A percentile compares a stretch with the other conserved stretches of the same genome.
phyloP scores from a whole-genome alignment of 2,113 vertebrate species.

The Arizona elegans region DNA sequence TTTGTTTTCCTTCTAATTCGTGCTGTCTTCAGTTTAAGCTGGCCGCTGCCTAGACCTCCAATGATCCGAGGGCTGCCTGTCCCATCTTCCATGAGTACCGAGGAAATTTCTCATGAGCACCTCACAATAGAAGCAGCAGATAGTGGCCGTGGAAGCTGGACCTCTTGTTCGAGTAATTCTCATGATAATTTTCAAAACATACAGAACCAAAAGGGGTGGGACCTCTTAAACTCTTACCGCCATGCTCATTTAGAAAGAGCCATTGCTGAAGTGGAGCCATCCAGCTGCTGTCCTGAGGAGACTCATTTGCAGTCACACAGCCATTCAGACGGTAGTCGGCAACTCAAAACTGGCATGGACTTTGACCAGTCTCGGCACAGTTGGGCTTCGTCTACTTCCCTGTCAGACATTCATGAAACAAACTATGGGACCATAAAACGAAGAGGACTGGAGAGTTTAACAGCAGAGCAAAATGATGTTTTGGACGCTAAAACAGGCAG shows the following conservation, averaged over 20 bases:
- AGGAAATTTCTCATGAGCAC: constrained; percentile 88
- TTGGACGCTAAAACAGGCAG: constrained; percentile 68
- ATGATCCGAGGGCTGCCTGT: constrained; percentile 72
- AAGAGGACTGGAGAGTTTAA: constrained; percentile 70
- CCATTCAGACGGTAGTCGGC: constrained; percentile 67
- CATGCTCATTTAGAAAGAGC: constrained; percentile 79
- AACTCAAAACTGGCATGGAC: constrained; percentile 71
- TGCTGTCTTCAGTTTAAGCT: constrained; percentile 56
- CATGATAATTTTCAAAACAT: constrained; percentile 94
- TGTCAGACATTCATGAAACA: constrained; percentile 85
- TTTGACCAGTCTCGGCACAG: constrained; percentile 78
- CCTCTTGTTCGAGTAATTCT: constrained; percentile 93
- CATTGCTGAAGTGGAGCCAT: constrained; percentile 79
- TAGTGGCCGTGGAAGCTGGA: constrained; percentile 96
- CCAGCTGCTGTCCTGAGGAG: constrained; percentile 66
- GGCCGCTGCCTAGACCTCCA: constrained; percentile 68
- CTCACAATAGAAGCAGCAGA: constrained; percentile 80
- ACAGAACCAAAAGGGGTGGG: constrained; percentile 77
- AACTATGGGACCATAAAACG: constrained; percentile 87
- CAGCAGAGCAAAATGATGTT: constrained; percentile 65
- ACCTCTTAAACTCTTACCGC: constrained; percentile 75
- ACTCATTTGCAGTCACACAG: constrained; percentile 62
- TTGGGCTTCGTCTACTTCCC: constrained; percentile 87
- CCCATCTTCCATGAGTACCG: constrained; percentile 78
- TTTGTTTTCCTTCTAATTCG: background rate